Base-by-base conservation (phyloP, 2,113 vertebrate genomes). In the Ageneiosus marmoratus region DNA sequence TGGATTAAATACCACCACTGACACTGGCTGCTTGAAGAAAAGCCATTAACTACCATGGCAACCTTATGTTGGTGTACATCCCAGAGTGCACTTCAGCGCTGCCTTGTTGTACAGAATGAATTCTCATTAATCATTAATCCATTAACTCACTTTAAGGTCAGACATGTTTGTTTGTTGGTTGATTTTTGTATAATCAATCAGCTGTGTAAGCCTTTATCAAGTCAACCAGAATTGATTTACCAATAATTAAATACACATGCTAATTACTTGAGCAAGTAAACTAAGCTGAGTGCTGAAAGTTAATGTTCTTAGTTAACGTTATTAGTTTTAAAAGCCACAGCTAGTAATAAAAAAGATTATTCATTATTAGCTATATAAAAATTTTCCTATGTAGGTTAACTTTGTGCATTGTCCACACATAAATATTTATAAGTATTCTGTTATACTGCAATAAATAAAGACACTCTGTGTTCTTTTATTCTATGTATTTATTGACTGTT, bases 141-240 rank as follows among this genome's bases (percentile, higher is more conserved):
- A 80, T 83, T 86, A 82, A 76, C 48, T 73, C 60, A 50, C 82
- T 84, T 84, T 85, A 81, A 80, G n/a, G 46, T 56, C 20, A 73
- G 44, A 83, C 22, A 58, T 29, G 76, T 37, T 24, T 80, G 10
- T 50, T 63, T 81, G 67, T 46, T 41, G 20, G 65, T 13, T 72
- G 6, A 70, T 70, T 72, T 24, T 72, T 72, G 24, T 27, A 46
- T 32, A 81, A 70, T 80, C 20, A 56, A 44, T 69, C 50, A 55
- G 7, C 65, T 16, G 51, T 70, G 53, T 20, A 70, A 70, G 63
- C 37, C 65, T 55, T 56, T 56, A 44, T 58, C 79, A 32, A 58
- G n/a, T 58, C 65, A 58, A 81, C 51, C 65, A 56, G 29, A 70
- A 70, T 51, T 27, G 37, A 53, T 62, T 80, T 62, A 81, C 56